These are phyloP conservation scores for Leptinotarsa peninsularis DNA, from an alignment of 2,888 invertebrate species.

Conservation along the genomic window DNA sequence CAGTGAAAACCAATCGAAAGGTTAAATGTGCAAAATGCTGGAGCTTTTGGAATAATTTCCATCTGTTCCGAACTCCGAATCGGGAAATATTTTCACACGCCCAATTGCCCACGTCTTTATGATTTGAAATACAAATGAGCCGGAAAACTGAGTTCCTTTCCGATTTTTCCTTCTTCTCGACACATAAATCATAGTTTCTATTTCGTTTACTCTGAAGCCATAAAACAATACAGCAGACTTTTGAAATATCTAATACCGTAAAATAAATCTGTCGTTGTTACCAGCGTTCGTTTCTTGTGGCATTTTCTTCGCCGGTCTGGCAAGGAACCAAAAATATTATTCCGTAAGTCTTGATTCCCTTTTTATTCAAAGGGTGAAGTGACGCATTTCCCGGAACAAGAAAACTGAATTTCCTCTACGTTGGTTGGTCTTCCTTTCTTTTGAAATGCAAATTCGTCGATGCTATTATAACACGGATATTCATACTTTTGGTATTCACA, in stretches of 20 bases:
- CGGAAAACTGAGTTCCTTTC: constrained; percentile 31
- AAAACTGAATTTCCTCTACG: constrained; percentile 8
- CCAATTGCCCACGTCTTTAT: constrained; percentile 29
- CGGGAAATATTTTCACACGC: constrained; percentile 36
- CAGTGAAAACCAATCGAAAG: constrained; percentile 13
- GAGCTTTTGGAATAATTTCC: constrained; percentile 24
- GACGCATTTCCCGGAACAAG: constrained; percentile 28
- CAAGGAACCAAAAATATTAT: constrained; percentile 32
- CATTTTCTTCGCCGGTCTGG: constrained; percentile 30
- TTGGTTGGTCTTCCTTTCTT: constrained; percentile 6
- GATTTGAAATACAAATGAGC: constrained; percentile 38
- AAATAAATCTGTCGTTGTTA: constrained; percentile 39
- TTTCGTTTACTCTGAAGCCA: constrained; percentile 38
- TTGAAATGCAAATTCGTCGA: constrained; percentile 17
- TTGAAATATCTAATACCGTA: constrained; percentile 37
- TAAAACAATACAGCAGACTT: constrained; percentile 41
- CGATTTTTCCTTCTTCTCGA: constrained; percentile 20
- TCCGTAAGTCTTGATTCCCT: constrained; percentile 25
- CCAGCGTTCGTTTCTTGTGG: constrained; percentile 28
- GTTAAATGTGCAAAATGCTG: constrained; percentile 12
- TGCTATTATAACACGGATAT: background rate
- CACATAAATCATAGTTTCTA: constrained; percentile 30
- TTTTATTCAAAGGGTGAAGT: constrained; percentile 31
- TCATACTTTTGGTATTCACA: background rate
- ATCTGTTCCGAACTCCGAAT: constrained; percentile 29